Conservation (phyloP, 2,113 vertebrate species). For the Larimichthys crocea region DNA sequence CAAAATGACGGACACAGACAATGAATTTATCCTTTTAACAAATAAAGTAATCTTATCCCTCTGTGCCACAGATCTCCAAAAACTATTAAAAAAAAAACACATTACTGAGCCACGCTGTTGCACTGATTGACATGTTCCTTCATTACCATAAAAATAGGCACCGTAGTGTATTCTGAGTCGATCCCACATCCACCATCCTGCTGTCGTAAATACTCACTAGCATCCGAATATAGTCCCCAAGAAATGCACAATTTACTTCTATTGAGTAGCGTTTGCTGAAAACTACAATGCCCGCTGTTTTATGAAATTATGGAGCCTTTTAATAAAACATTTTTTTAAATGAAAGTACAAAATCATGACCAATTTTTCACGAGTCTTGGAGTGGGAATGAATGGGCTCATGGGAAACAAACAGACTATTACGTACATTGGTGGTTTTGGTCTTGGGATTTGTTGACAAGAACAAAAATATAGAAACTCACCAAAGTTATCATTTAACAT, state of each 20-base stretch:
- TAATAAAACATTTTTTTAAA: too few relatives aligned
- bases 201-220: constrained; percentile 13
- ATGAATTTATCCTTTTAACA: background rate
- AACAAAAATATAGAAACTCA: background rate
- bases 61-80: background rate
- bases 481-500: background rate
- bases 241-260: constrained; percentile 13
- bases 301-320: background rate
- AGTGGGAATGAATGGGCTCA: background rate
- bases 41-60: background rate
- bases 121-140: background rate
- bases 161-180: background rate
- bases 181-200: background rate
- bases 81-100: background rate
- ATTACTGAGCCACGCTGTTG: background rate
- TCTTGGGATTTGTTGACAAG: background rate
- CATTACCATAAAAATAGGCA: background rate
- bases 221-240: background rate
- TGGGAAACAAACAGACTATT: background rate
- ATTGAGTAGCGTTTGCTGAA: background rate
- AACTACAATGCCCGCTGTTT: background rate
- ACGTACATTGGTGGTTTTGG: background rate
- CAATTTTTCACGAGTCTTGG: background rate
- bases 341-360: background rate
- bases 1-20: background rate